Evolutionary conservation across 2,113 vertebrate genomes (phyloP), one percentile per base, ranked within the genome.

Genomic region (Equus quagga): DNA sequence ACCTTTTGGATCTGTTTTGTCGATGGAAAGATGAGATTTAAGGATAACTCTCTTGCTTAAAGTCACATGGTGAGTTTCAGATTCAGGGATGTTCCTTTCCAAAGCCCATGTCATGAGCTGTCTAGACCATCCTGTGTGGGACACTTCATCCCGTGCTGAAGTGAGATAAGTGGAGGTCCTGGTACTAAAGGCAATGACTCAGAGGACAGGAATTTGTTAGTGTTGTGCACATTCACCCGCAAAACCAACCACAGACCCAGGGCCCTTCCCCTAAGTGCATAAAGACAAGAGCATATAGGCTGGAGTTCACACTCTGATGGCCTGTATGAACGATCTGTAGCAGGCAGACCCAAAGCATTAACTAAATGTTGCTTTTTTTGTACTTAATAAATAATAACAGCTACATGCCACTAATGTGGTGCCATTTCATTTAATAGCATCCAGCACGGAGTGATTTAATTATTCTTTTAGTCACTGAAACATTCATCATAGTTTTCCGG

Each of bases 381-480:
- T 98, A 56, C 97, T 97, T 98, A 96, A 96, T 98, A 98, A 98
- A 81, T 89, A 91, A 75, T 87, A 95, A 96, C 92, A 98, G 84
- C 95, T 80, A 90, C 69, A 91, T 76, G 91, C 88, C 94, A 84
- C 72, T 44, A 67, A 93, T 91, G 79, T 31, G 51, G 87, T 90
- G 64, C 96, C 97, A 86, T 98, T 98, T 98, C 98, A 91, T 98
- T 98, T 98, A 98, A 93, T 98, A 95, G 89, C 92, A 96, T 96
- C 97, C 97, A 94, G 98, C 85, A 89, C 97, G 72, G 86, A 89
- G 97, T 93, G 92, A 88, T 98, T 98, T 98, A 98, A 98, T 99
- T 98, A 98, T 97, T 98, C 98, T 97, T 97, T 98, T 97, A 98
- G 98, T 98, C 98, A 97, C 97, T 97, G 97, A 98, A 97, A 98